Evolutionary conservation across 2,113 vertebrate species (phyloP).

Genomic region (Enhydra lutris): DNA sequence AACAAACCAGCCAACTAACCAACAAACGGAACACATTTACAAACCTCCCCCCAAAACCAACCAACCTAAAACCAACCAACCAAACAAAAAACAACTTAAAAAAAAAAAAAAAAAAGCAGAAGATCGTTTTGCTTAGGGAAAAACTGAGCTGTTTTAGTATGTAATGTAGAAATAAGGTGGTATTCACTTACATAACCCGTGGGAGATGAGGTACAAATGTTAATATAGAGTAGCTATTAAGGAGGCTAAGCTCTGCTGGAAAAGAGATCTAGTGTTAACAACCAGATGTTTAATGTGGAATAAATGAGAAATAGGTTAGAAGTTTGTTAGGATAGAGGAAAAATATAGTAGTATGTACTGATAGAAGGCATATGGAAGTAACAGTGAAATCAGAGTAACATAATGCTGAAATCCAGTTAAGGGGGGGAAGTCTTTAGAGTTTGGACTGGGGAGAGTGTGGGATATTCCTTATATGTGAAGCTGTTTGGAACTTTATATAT

Average conservation of each 20-base stretch:
- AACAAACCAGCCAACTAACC: neutral
- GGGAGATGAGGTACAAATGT: neutral
- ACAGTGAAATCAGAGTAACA: neutral
- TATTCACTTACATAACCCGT: neutral
- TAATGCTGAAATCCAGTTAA: neutral
- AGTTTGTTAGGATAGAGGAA: neutral
- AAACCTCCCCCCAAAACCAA: neutral
- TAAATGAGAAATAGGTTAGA: neutral
- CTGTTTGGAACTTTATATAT: neutral
- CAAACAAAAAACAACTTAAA: neutral
- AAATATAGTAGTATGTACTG: neutral
- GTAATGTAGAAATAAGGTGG: neutral
- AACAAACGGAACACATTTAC: neutral
- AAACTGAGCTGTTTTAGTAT: neutral
- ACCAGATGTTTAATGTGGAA: neutral
- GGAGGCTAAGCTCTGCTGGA: neutral
- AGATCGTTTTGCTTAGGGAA: neutral
- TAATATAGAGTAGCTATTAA: neutral
- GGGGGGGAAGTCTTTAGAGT: neutral
- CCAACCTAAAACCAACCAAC: neutral
- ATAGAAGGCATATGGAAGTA: neutral
- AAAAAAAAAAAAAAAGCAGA: neutral
- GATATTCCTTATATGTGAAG: neutral
- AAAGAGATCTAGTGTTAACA: conserved; percentile 6
- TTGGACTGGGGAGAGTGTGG: neutral